These are phyloP conservation scores for Balaenoptera acutorostrata DNA, from an alignment of 2,113 vertebrate species.

Conservation along the genomic window DNA sequence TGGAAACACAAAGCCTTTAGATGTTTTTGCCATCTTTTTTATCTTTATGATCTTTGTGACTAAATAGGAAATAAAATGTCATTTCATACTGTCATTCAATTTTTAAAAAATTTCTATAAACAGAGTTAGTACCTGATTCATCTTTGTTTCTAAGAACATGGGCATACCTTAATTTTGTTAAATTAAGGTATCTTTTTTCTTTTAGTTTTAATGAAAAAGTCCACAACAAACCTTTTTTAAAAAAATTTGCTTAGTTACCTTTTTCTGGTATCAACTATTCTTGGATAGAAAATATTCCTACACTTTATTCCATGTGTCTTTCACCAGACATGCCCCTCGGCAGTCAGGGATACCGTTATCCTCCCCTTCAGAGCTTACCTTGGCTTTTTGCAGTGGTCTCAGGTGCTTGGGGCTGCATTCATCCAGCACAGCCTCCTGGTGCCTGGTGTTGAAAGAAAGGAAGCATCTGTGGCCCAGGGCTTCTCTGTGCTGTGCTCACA, in stretches of 20 bases:
- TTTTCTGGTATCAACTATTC: neutral
- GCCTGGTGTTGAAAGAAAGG: neutral
- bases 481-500: neutral
- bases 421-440: neutral
- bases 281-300: neutral
- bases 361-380: neutral
- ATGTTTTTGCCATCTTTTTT: neutral
- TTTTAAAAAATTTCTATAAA: neutral
- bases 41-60: neutral
- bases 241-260: neutral
- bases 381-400: neutral
- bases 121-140: neutral
- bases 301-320: neutral
- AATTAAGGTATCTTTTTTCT: neutral
- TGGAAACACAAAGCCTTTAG: neutral
- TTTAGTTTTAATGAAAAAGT: neutral
- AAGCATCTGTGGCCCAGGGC: too few relatives aligned
- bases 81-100: neutral
- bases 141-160: neutral
- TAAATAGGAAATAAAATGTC: neutral
- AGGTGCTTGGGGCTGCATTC: neutral
- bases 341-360: neutral
- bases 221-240: neutral
- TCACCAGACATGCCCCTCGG: neutral
- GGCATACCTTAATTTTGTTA: neutral